These are phyloP conservation scores for Antheraea yamamai DNA, from an alignment of 2,888 invertebrate species.

Conservation along the genomic window DNA sequence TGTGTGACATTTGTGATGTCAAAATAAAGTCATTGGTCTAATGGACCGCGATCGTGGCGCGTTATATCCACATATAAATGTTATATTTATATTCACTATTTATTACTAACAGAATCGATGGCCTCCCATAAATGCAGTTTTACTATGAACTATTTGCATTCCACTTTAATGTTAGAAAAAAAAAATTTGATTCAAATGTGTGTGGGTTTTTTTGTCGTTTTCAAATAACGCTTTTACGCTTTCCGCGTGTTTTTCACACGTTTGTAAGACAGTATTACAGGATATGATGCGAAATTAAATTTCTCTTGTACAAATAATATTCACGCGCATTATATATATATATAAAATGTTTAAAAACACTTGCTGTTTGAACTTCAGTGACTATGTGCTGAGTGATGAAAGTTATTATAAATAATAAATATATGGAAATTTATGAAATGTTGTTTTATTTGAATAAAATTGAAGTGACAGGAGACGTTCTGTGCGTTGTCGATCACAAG, in stretches of 20 bases:
- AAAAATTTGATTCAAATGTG: constrained; percentile 29
- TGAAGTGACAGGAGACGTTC: too few species aligned
- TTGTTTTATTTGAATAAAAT: constrained; percentile 43
- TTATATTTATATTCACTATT: constrained; percentile 52
- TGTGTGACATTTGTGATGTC: too few species aligned
- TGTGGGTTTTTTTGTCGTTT: constrained; percentile 25
- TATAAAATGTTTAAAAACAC: constrained; percentile 43
- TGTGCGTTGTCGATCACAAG: too few species aligned
- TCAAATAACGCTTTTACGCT: constrained; percentile 41
- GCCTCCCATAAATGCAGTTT: constrained; percentile 34
- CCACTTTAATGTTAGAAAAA: constrained; percentile 64
- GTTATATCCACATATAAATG: background rate
- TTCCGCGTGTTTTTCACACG: constrained; percentile 17
- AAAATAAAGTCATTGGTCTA: too few species aligned
- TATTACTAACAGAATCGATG: constrained; percentile 49
- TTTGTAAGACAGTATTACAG: constrained; percentile 48
- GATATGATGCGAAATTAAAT: constrained; percentile 17
- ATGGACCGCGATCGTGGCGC: background rate
- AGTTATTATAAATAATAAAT: constrained; percentile 70
- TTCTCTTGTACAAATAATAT: constrained; percentile 50
- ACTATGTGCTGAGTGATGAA: constrained; percentile 66
- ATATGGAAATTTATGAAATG: constrained; percentile 53
- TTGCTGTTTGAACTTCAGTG: constrained; percentile 66
- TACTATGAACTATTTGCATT: constrained; percentile 67
- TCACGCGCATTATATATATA: constrained; percentile 1